Base-by-base conservation (phyloP, 2,888 invertebrate genomes). In the Meandrusa payeni region DNA sequence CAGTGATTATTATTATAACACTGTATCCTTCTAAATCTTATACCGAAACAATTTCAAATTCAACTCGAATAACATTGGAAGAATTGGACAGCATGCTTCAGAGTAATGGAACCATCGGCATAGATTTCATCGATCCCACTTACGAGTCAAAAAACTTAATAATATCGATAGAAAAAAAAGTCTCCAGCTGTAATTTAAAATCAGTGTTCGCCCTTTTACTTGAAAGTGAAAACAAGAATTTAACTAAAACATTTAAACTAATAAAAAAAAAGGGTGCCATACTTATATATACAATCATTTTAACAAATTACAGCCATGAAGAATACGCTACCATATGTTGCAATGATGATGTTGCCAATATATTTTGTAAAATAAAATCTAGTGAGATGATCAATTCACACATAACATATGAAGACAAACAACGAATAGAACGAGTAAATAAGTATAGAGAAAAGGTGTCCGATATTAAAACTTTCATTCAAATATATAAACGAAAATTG, bases 1-100 rank as follows among this genome's bases (percentile, higher is more conserved):
- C 68, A 39, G 47, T 76, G 2, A 77, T 86, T 36, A 50, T 85
- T 15, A 76, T 86, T 31, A 52, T 86, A 5, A 76, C 82, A 9
- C 50, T 82, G 32, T 46, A 66, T 46, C 57, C 69, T 6, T 15
- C 42, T 20, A 6, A 43, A 33, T 47, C 51, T 28, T 41, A 49
- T 20, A 28, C 20, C 50, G 50, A 26, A 24, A 41, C 7, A 39
- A 41, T 15, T 12, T 38, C 3, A 32, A 6, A 12, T 11, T 24
- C 39, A 11, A 5, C 39, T 11, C 38, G 34, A 20, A 46, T 65
- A 12, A 48, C 45, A 36, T 56, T 60, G 32, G 42, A 48, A 7
- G 63, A 71, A 45, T 17, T 80, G 5, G 58, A 69, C 23, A 47
- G 58, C 7, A 57, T 57, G 3, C 46, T 82, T 0, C 22, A 55